Evolutionary conservation across 1,140 invertebrate genomes (phyloP).

Genomic region (Hyles vespertilio): DNA sequence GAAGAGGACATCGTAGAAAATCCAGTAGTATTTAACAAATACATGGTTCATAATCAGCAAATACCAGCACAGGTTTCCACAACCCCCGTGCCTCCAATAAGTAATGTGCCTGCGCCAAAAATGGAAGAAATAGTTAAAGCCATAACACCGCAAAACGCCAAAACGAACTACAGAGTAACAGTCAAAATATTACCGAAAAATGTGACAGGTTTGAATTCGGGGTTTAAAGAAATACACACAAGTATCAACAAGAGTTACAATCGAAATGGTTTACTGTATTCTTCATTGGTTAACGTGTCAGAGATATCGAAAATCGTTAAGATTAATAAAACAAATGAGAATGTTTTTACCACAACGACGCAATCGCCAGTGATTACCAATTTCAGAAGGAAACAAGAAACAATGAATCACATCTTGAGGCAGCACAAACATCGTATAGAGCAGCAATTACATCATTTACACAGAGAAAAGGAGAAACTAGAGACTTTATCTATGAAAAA

Average conservation of each 20-base stretch:
- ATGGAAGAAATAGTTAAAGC: conserved; percentile 40
- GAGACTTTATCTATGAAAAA: conserved; percentile 15
- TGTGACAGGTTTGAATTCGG: conserved; percentile 27
- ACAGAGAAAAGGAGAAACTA: conserved; percentile 27
- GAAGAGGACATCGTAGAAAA: conserved; percentile 25
- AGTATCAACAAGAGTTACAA: conserved; percentile 59
- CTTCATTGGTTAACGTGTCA: conserved; percentile 52
- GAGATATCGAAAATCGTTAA: conserved; percentile 60
- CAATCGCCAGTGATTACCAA: conserved; percentile 9
- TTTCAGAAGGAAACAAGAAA: conserved; percentile 26
- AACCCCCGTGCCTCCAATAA: conserved; percentile 1
- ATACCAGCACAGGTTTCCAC: conserved; percentile 6
- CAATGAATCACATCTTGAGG: conserved; percentile 35
- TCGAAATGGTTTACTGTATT: conserved; percentile 49
- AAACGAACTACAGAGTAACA: conserved; percentile 47
- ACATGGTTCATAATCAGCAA: neutral
- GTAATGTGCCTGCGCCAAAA: conserved; percentile 14
- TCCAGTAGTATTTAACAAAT: conserved; percentile 1
- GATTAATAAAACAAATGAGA: conserved; percentile 30
- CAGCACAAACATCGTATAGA: conserved; percentile 38
- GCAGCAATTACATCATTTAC: conserved; percentile 32
- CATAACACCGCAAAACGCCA: conserved; percentile 19
- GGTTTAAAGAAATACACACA: conserved; percentile 62
- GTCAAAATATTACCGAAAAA: conserved; percentile 59
- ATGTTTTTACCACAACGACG: neutral